phyloP scores from a whole-genome alignment of 2,113 vertebrate species.

The Colinus virginianus region DNA sequence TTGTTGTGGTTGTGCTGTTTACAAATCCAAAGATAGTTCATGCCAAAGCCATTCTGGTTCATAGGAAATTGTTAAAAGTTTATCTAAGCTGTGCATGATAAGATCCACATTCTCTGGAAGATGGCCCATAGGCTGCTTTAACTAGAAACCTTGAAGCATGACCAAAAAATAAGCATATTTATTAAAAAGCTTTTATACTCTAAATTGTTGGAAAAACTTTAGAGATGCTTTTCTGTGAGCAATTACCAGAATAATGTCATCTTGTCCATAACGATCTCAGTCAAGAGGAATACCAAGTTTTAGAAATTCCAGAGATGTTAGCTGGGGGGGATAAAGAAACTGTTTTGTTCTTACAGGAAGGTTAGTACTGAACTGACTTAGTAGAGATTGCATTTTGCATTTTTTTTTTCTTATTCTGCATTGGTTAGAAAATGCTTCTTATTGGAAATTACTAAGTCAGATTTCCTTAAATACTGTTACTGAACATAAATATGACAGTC shows the following conservation, averaged over 20 bases:
- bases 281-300: background rate
- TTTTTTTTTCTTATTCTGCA: background rate
- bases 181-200: background rate
- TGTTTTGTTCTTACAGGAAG: background rate
- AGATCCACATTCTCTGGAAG: conserved; percentile 10
- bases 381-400: background rate
- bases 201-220: background rate
- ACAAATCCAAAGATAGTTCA: conserved; percentile 58
- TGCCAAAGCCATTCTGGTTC: background rate
- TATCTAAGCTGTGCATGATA: background rate
- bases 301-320: background rate
- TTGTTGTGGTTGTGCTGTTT: conserved; percentile 39
- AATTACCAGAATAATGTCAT: background rate
- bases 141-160: background rate
- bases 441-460: background rate
- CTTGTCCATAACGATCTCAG: background rate
- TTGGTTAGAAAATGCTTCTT: background rate
- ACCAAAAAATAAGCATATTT: conserved; percentile 19
- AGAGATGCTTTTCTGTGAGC: background rate
- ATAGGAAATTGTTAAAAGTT: conserved; percentile 47
- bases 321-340: background rate
- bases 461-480: background rate
- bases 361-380: background rate
- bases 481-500: background rate
- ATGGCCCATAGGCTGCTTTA: conserved; percentile 11